Base-by-base conservation (phyloP, 2,888 invertebrate species). In the Amitus sp. region DNA sequence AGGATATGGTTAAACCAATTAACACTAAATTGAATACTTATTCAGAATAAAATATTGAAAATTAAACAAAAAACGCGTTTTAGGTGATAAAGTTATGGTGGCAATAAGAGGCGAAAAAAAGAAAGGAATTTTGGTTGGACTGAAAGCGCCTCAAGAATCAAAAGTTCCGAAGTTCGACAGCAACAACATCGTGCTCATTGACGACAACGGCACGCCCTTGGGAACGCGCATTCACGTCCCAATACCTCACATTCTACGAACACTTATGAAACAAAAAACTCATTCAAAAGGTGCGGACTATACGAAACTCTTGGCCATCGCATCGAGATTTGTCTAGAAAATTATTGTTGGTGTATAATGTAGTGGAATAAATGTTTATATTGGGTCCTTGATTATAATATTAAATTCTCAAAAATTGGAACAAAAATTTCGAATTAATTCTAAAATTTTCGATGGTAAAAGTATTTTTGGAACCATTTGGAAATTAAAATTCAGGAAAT, bases 181-280 rank as follows among this genome's bases (percentile, higher is more conserved):
- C 74, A 98, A 98, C 80, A 99, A 99, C 83, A 84, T 98, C 51
- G 98, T 99, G 1, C 84, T 99, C 0, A 92, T 99, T 37, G 97
- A 98, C 76, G 96, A 98, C 74, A 93, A 88, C 75, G 98, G 98
- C 13, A 91, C 93, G 10, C 99, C 99, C 0, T 83, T 98, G 2
- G 99, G 99, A 13, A 99, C 95, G 1, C 87, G 98, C 70, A 95
- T 99, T 70, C 92, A 94, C 72, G 96, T 94, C 1, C 99, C 99
- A 0, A 91, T 99, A 62, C 99, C 99, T 0, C 93, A 95, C 2
- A 86, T 93, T 61, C 84, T 98, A 46, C 85, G 97, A 51, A 93
- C 92, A 7, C 90, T 94, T 62, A 84, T 95, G 28, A 94, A 93
- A 79, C 89, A 92, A 70, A 90, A 90, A 75, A 93, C 93, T 0